Evolutionary conservation across 2,113 vertebrate species (phyloP).

Genomic region (Cinclus mexicanus): DNA sequence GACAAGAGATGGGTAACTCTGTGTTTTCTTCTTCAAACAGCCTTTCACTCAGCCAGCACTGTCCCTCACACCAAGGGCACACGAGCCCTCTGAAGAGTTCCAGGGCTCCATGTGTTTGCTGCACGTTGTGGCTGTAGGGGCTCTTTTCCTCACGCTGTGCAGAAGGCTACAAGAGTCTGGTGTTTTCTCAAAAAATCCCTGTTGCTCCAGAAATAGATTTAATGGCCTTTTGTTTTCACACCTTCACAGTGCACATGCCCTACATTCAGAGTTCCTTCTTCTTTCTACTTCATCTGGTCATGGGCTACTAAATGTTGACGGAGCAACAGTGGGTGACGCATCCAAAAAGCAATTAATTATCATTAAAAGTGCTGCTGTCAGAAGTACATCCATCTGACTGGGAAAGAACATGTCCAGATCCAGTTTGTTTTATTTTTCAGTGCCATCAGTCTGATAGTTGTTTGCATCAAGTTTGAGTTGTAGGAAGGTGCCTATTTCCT

Average conservation of each 20-base stretch:
- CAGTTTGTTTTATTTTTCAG: not conserved
- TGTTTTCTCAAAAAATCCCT: not conserved
- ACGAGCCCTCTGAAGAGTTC: fast-evolving
- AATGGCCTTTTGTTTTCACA: not conserved
- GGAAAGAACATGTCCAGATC: not conserved
- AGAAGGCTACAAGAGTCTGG: not conserved
- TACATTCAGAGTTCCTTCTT: not conserved
- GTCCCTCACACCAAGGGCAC: not conserved
- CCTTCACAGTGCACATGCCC: not conserved
- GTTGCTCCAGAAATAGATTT: not conserved
- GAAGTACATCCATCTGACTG: not conserved
- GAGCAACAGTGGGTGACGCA: not conserved
- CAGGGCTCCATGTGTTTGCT: not conserved
- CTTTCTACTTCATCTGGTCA: not conserved
- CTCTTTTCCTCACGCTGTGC: not conserved
- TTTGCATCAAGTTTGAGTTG: not conserved
- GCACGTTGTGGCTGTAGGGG: not conserved
- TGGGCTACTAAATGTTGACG: not conserved
- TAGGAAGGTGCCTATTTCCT: not conserved
- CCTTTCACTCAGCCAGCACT: not conserved
- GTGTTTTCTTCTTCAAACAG: not conserved
- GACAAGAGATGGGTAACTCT: not conserved
- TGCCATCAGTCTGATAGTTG: not conserved
- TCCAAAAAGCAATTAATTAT: slow-evolving; percentile 18
- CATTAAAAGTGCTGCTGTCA: not conserved